A percentile compares a stretch with the other conserved stretches of the same genome.
Evolutionary conservation across 2,888 invertebrate genomes (phyloP).

Genomic region (Drosophila paracracens): DNA sequence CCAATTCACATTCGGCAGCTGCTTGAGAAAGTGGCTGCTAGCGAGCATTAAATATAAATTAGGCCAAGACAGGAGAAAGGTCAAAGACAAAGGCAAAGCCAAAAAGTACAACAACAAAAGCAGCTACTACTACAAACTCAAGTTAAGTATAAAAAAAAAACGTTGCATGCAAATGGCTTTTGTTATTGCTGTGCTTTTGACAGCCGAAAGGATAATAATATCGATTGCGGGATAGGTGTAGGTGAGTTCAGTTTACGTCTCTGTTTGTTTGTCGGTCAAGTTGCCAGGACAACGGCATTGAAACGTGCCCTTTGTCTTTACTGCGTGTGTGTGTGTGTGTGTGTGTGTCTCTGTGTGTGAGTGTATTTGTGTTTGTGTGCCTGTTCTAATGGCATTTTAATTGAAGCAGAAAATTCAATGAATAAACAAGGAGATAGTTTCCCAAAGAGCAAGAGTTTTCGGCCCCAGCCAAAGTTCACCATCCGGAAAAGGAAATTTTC

Average conservation of each 20-base stretch:
- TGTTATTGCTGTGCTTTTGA: conserved; percentile 63
- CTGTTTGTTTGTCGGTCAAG: conserved; percentile 57
- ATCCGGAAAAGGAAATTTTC: conserved; percentile 47
- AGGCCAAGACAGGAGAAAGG: conserved; percentile 42
- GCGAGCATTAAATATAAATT: conserved; percentile 74
- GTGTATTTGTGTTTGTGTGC: conserved; percentile 9
- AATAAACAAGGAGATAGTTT: conserved; percentile 72
- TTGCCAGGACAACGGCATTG: conserved; percentile 71
- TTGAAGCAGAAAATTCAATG: conserved; percentile 74
- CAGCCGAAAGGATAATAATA: conserved; percentile 71
- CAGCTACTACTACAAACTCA: conserved; percentile 12
- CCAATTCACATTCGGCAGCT: conserved; percentile 28
- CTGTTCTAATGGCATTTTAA: conserved; percentile 72
- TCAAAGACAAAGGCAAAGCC: conserved; percentile 61
- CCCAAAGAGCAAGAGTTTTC: conserved; percentile 34
- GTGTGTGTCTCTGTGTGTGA: conserved; percentile 9
- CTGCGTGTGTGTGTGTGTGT: conserved; percentile 2
- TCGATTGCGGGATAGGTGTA: conserved; percentile 58
- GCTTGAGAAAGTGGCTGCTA: conserved; percentile 25
- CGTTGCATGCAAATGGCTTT: conserved; percentile 70
- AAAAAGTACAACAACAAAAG: conserved; percentile 15
- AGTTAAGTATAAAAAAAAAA: conserved; percentile 44
- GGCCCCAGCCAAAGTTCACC: conserved; percentile 34
- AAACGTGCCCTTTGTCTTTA: conserved; percentile 47
- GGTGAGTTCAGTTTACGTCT: conserved; percentile 49